Evolutionary conservation across 1,140 invertebrate genomes (phyloP).

Genomic region (Lutraria rhynchaena): DNA sequence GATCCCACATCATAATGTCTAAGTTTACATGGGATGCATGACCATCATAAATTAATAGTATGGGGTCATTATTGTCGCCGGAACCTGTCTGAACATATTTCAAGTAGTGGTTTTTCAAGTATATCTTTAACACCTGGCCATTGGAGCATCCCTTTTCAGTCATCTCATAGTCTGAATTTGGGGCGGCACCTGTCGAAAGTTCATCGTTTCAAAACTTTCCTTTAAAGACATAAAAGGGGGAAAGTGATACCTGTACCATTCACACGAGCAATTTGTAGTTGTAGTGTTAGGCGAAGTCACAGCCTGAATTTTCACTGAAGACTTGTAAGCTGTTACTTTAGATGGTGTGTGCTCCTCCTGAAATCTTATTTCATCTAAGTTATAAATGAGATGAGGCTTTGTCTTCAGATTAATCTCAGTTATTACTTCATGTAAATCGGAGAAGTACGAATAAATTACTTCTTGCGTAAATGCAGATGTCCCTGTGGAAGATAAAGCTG

Average conservation of each 20-base stretch:
- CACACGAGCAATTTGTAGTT: slow-evolving; percentile 27
- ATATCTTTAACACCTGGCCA: slow-evolving; percentile 10
- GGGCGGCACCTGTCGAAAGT: not conserved
- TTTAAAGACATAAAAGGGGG: slow-evolving; percentile 27
- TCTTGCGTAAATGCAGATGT: slow-evolving; percentile 8
- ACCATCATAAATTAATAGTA: no score
- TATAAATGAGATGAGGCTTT: slow-evolving; percentile 29
- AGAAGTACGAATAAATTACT: slow-evolving; percentile 2
- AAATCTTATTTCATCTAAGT: slow-evolving; percentile 24
- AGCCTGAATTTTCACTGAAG: slow-evolving; percentile 7
- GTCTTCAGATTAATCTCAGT: slow-evolving; percentile 7
- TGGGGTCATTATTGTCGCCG: slow-evolving; percentile 12
- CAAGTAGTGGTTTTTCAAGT: slow-evolving; percentile 2
- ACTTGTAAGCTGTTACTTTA: slow-evolving; percentile 26
- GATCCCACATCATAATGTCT: slow-evolving; percentile 11
- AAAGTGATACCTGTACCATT: slow-evolving; percentile 24
- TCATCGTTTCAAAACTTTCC: slow-evolving; percentile 17
- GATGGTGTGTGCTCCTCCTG: slow-evolving; percentile 23
- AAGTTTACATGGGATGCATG: no score
- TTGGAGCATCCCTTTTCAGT: slow-evolving; percentile 20
- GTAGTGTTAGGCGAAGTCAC: slow-evolving; percentile 13
- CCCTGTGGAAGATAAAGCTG: slow-evolving; percentile 4
- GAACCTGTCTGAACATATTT: slow-evolving; percentile 29
- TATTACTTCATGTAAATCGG: slow-evolving; percentile 5
- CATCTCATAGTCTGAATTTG: not conserved